These are phyloP conservation scores for Tipula lateralis DNA, from an alignment of 2,888 invertebrate genomes.

Conservation along the genomic window DNA sequence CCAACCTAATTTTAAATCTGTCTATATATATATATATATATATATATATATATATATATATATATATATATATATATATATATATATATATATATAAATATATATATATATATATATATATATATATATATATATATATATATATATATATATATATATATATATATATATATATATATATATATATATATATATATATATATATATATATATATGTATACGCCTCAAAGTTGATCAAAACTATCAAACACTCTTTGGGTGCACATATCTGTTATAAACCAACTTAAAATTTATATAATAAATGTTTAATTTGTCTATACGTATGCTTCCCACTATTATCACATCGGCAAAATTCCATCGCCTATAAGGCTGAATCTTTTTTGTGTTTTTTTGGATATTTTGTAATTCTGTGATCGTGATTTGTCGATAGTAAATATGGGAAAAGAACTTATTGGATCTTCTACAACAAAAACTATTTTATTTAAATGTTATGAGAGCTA, in stretches of 20 bases:
- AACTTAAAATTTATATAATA: not conserved
- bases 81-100: not conserved
- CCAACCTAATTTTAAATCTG: not conserved
- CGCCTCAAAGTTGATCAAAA: not conserved
- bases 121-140: not conserved
- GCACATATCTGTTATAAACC: not conserved
- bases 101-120: not conserved
- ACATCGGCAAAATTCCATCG: not conserved
- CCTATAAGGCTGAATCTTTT: not conserved
- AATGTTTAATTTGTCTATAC: not conserved
- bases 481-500: too few species aligned
- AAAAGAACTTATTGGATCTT: too few species aligned
- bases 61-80: not conserved
- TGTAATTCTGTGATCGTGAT: not conserved
- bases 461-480: too few species aligned
- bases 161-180: not conserved
- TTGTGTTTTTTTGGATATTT: not conserved
- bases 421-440: not conserved
- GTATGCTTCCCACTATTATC: not conserved
- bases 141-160: not conserved
- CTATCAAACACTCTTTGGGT: not conserved
- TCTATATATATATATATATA: not conserved
- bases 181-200: not conserved
- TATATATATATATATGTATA: not conserved
- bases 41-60: not conserved